Percentiles rank a stretch among this genome's conserved stretches.
Conservation (phyloP, 2,113 vertebrate genomes). For the Anoplopoma fimbria region DNA sequence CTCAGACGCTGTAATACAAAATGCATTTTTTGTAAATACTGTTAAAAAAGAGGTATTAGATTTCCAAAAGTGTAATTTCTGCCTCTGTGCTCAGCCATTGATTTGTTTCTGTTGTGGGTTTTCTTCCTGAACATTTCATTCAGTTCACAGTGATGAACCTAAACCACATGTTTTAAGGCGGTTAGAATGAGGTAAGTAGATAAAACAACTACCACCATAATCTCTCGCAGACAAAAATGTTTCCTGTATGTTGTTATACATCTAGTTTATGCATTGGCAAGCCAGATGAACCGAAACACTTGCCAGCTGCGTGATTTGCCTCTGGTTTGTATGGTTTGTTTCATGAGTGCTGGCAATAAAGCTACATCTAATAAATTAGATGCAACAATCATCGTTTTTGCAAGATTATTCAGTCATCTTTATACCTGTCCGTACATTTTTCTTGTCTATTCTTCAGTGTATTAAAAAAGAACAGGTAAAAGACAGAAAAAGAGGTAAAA, state of each 20-base stretch:
- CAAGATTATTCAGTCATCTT: background rate
- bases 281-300: background rate
- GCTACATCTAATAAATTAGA: background rate
- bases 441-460: background rate
- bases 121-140: background rate
- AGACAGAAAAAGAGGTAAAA: background rate
- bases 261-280: background rate
- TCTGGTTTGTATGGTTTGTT: background rate
- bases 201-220: background rate
- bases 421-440: background rate
- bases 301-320: slow-evolving; percentile 10
- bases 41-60: background rate
- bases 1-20: background rate
- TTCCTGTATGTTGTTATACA: background rate
- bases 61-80: background rate
- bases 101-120: background rate
- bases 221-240: background rate
- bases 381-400: background rate
- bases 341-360: background rate
- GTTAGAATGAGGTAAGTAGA: background rate
- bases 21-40: background rate
- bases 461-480: background rate
- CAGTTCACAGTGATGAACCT: background rate
- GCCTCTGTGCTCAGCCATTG: background rate
- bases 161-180: background rate